phyloP scores from a whole-genome alignment of 2,113 vertebrate genomes.

The Benitochromis conjunctus region DNA sequence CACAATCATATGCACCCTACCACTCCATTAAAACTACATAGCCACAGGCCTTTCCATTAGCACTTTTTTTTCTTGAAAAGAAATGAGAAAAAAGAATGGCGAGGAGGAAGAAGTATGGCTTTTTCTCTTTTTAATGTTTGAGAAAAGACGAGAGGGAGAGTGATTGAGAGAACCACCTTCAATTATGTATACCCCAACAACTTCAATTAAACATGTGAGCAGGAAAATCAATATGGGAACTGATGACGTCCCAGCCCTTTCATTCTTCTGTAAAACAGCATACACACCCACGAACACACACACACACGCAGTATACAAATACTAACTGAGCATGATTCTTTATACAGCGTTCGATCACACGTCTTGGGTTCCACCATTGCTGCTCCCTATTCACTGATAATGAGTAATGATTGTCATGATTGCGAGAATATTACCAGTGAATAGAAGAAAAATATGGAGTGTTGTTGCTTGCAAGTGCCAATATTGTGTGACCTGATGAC shows the following conservation, averaged over 20 bases:
- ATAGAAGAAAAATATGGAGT: background rate
- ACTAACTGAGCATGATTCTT: constrained; percentile 43
- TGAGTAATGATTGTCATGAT: constrained; percentile 33
- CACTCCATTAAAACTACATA: constrained; percentile 47
- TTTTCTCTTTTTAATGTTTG: constrained; percentile 28
- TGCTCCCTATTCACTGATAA: constrained; percentile 32
- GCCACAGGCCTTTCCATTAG: constrained; percentile 55
- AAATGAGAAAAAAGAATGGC: constrained; percentile 38
- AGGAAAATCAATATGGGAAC: constrained; percentile 73
- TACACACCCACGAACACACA: background rate
- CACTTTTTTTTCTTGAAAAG: constrained; percentile 46
- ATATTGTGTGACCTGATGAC: background rate
- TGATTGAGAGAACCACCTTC: constrained; percentile 58
- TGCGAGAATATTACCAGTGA: background rate
- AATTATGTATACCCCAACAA: constrained; percentile 72
- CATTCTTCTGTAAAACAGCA: constrained; percentile 46
- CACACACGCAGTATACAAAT: background rate
- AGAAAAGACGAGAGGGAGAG: constrained; percentile 1
- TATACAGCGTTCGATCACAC: constrained; percentile 18
- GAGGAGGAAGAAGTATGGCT: background rate
- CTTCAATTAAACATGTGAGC: constrained; percentile 73
- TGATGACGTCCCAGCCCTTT: constrained; percentile 55
- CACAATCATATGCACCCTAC: background rate
- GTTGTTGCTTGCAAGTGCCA: background rate
- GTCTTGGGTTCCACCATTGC: constrained; percentile 23